These are phyloP conservation scores for Clinocottus analis DNA, from an alignment of 2,113 vertebrate species.

Conservation along the genomic window DNA sequence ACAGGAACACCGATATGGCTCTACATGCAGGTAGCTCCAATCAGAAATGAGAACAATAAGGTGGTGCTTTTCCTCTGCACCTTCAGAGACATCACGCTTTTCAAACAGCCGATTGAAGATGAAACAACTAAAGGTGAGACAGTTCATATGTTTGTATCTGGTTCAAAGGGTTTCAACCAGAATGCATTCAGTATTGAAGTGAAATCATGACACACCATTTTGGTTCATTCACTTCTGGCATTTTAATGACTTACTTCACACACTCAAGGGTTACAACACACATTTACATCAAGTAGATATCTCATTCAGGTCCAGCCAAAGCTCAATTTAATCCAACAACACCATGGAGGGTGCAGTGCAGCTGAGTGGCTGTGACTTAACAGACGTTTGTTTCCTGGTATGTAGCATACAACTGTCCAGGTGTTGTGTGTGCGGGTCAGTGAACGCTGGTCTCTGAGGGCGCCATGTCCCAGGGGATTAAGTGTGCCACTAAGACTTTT, in stretches of 20 bases:
- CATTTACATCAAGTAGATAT: background rate
- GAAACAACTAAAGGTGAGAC: slow-evolving; percentile 94
- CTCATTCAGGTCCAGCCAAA: background rate
- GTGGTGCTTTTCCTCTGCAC: slow-evolving; percentile 99
- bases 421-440: slow-evolving; percentile 71
- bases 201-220: background rate
- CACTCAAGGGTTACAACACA: background rate
- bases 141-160: background rate
- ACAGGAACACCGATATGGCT: slow-evolving; percentile 98
- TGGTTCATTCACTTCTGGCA: background rate
- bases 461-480: slow-evolving; percentile 50
- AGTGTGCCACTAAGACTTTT: slow-evolving; percentile 46
- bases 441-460: slow-evolving; percentile 59
- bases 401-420: slow-evolving; percentile 65
- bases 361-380: slow-evolving; percentile 33
- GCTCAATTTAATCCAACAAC: background rate
- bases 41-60: slow-evolving; percentile 98
- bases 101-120: slow-evolving; percentile 98
- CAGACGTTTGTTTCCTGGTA: slow-evolving; percentile 42
- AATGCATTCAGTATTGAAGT: background rate
- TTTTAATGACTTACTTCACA: background rate
- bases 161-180: background rate
- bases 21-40: slow-evolving; percentile 99
- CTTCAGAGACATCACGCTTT: slow-evolving; percentile 98
- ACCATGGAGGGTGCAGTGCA: background rate